Conservation (phyloP, 2,797 vertebrate genomes). For the Paratrypauchen microcephalus region DNA sequence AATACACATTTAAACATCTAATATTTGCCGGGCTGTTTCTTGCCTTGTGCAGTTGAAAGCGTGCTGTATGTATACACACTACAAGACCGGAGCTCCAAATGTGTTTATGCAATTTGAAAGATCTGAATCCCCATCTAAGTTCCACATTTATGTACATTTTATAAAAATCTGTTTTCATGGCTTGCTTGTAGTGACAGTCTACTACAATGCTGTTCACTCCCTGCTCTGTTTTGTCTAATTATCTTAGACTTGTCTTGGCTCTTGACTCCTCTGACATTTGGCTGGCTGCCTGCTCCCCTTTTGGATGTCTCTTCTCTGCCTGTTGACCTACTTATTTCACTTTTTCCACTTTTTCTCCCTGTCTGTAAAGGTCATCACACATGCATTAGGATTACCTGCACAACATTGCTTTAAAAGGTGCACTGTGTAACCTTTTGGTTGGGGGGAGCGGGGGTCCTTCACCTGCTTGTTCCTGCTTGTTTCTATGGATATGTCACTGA, state of each 20-base stretch:
- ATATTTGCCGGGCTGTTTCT: background rate
- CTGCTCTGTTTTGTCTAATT: conserved; percentile 18
- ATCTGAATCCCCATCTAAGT: background rate
- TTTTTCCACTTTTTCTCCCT: conserved; percentile 11
- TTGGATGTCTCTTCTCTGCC: conserved; percentile 13
- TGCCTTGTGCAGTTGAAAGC: background rate
- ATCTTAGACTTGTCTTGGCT: conserved; percentile 10
- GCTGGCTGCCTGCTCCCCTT: conserved; percentile 8
- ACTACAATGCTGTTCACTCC: background rate
- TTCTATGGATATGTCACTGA: too few relatives aligned
- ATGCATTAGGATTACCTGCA: conserved; percentile 9
- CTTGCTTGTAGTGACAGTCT: background rate
- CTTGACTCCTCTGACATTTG: conserved; percentile 20
- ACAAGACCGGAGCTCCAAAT: background rate
- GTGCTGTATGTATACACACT: too few relatives aligned
- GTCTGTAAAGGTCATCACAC: background rate
- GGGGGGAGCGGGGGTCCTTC: too few relatives aligned
- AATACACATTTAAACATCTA: too few relatives aligned
- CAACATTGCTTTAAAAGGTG: conserved; percentile 6
- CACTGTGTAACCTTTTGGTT: too few relatives aligned
- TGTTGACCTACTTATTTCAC: conserved; percentile 24
- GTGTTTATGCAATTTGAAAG: background rate
- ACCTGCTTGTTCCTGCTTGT: too few relatives aligned
- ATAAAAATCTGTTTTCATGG: background rate
- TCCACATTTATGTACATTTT: too few relatives aligned